Percentiles rank a stretch among this genome's conserved stretches.
phyloP scores from a whole-genome alignment of 2,113 vertebrate genomes.

The Mustela lutreola region DNA sequence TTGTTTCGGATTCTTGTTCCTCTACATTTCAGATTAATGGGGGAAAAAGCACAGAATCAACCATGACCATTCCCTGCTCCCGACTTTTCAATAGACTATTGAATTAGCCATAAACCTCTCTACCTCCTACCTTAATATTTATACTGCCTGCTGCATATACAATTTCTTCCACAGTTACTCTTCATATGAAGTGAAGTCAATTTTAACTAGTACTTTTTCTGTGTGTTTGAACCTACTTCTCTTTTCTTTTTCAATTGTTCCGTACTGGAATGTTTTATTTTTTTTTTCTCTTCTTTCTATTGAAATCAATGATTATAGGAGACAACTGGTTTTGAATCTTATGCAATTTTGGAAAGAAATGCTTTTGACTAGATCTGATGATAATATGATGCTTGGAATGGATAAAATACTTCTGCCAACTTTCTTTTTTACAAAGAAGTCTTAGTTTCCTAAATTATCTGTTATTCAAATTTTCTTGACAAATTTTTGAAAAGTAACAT shows the following conservation, averaged over 20 bases:
- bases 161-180: neutral
- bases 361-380: slow-evolving; percentile 37
- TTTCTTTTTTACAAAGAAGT: neutral
- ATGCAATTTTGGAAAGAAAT: slow-evolving; percentile 33
- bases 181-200: neutral
- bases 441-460: slow-evolving; percentile 41
- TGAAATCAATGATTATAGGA: slow-evolving; percentile 21
- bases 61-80: neutral
- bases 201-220: neutral
- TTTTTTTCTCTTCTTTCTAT: neutral
- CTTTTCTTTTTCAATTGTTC: neutral
- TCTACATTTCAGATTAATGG: neutral
- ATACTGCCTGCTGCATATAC: neutral
- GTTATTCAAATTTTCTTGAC: slow-evolving; percentile 47
- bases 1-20: neutral
- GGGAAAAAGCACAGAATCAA: neutral
- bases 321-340: slow-evolving; percentile 42
- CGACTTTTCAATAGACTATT: neutral
- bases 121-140: neutral
- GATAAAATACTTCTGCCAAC: neutral
- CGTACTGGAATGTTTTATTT: neutral
- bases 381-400: slow-evolving; percentile 51
- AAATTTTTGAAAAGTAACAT: slow-evolving; percentile 17
- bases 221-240: neutral
- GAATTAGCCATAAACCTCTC: neutral